Conservation (phyloP, 2,888 invertebrate genomes). For the Drosophila villosipedis region DNA sequence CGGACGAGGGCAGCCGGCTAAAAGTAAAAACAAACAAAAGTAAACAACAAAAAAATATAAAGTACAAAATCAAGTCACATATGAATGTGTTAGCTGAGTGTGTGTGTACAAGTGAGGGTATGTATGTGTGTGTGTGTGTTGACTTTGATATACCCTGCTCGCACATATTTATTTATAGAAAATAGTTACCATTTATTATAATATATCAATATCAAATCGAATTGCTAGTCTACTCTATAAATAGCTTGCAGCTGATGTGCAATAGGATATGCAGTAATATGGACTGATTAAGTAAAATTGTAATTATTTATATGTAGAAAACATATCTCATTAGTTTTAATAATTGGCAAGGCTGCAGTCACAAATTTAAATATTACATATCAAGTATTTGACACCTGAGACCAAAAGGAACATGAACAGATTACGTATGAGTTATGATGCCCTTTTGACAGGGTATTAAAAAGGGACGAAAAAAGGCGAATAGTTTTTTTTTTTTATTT, state of each 20-base stretch:
- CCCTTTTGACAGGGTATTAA: conserved; percentile 31
- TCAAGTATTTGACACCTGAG: background rate
- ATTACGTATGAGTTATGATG: background rate
- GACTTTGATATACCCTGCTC: background rate
- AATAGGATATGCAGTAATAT: too few relatives aligned
- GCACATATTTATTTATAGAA: background rate
- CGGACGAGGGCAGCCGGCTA: conserved; percentile 7
- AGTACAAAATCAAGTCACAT: conserved; percentile 3
- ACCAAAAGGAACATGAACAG: background rate
- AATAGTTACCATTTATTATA: background rate
- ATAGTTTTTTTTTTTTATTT: conserved; percentile 43
- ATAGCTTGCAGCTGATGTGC: background rate
- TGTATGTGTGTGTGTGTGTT: background rate
- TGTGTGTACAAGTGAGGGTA: background rate
- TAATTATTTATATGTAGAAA: background rate
- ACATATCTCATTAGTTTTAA: background rate
- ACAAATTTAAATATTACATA: background rate
- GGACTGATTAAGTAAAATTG: too few relatives aligned
- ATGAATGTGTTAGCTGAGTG: background rate
- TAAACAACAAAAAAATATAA: conserved; percentile 17
- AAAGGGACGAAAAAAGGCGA: conserved; percentile 29
- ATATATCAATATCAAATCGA: background rate
- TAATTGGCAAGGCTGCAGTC: background rate
- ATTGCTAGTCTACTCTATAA: background rate
- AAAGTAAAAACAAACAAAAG: conserved; percentile 46